Conservation (phyloP, 2,113 vertebrate species). For the Sarotherodon lohbergeri region DNA sequence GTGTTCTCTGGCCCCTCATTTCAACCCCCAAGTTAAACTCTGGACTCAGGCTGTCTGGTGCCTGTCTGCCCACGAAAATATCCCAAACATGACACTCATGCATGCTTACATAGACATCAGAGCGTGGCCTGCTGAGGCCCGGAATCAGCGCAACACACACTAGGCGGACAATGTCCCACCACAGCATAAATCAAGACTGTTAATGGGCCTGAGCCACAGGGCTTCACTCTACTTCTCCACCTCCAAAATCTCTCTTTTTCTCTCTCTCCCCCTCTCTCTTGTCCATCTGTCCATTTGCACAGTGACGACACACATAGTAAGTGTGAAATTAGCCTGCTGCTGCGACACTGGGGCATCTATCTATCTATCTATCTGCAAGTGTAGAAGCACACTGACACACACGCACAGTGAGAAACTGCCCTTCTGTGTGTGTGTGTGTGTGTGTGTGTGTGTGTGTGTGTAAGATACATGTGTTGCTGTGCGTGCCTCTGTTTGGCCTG, state of each 20-base stretch:
- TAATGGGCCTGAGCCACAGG: slow-evolving; percentile 36
- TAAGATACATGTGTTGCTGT: not conserved
- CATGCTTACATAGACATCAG: slow-evolving; percentile 36
- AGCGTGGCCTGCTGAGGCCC: slow-evolving; percentile 16
- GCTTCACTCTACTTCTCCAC: slow-evolving; percentile 26
- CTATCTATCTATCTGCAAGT: not conserved
- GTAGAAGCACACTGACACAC: not conserved
- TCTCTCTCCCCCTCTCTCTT: not conserved
- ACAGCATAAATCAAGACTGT: slow-evolving; percentile 52
- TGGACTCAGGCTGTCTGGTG: slow-evolving; percentile 50
- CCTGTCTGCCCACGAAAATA: slow-evolving; percentile 46
- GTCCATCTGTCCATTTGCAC: slow-evolving; percentile 53
- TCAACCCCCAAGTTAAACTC: slow-evolving; percentile 27
- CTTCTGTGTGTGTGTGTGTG: not conserved
- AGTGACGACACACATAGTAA: slow-evolving; percentile 49
- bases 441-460: not conserved
- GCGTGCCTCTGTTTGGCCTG: slow-evolving; percentile 7
- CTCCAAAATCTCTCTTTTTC: not conserved
- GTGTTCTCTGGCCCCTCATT: not conserved
- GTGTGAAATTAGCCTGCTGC: slow-evolving; percentile 60
- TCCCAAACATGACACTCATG: slow-evolving; percentile 29
- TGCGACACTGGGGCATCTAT: slow-evolving; percentile 10
- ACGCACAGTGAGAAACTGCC: not conserved
- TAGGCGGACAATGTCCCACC: slow-evolving; percentile 27
- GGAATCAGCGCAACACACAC: slow-evolving; percentile 13